A percentile compares a stretch with the other conserved stretches of the same genome.
Conservation (phyloP, 2,797 vertebrate genomes). For the Chaenodraco wilsoni region DNA sequence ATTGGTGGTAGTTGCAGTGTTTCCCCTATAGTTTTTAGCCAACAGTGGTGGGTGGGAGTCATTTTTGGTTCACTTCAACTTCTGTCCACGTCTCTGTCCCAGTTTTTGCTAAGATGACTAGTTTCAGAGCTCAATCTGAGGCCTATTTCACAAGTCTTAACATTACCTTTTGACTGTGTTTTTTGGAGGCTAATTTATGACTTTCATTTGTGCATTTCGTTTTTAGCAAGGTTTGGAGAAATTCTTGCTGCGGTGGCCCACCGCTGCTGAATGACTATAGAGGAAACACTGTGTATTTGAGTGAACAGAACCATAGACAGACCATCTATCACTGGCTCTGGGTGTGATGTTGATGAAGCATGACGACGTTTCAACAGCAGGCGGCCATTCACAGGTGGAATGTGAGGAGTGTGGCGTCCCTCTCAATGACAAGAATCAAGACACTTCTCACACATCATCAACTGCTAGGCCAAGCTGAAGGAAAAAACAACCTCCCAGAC, state of each 20-base stretch:
- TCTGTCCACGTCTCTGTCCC: constrained; percentile 59
- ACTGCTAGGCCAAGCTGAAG: constrained; percentile 50
- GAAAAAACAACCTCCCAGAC: constrained; percentile 32
- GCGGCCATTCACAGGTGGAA: constrained; percentile 66
- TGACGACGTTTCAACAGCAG: constrained; percentile 69
- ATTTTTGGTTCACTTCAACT: constrained; percentile 50
- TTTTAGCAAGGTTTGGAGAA: constrained; percentile 38
- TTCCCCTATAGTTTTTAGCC: constrained; percentile 73
- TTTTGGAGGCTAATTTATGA: constrained; percentile 47
- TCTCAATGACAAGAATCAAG: constrained; percentile 53
- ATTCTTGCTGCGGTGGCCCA: constrained; percentile 60
- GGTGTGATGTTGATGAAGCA: constrained; percentile 75
- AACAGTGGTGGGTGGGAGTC: constrained; percentile 74
- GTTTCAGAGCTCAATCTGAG: constrained; percentile 29
- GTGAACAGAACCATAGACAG: constrained; percentile 72
- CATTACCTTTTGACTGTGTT: constrained; percentile 11
- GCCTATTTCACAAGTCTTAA: constrained; percentile 11
- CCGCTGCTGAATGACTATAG: constrained; percentile 75
- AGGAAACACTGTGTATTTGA: constrained; percentile 73
- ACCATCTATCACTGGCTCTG: constrained; percentile 69
- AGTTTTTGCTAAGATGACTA: constrained; percentile 39
- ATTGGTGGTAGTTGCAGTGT: constrained; percentile 79
- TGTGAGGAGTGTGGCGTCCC: constrained; percentile 51
- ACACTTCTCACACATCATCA: constrained; percentile 57
- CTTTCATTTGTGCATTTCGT: constrained; percentile 43